Evolutionary conservation across 1,140 invertebrate species (phyloP), one percentile per base, ranked within the genome.

Genomic region (Aphidius ervi): DNA sequence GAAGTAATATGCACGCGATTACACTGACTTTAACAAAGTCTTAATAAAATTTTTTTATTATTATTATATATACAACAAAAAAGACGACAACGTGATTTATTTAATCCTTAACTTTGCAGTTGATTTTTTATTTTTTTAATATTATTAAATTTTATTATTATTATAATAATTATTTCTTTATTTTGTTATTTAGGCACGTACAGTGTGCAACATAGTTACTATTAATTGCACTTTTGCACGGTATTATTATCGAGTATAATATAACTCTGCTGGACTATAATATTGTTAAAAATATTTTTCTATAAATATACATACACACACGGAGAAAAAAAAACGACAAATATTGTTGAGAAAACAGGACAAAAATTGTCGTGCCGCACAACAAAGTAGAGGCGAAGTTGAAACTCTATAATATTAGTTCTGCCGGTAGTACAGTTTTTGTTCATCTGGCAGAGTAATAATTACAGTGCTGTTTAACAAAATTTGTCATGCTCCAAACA

Each of bases 121-220:
- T 49, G 56, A 59, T 63, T 70, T 71, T 73, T 70, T 48, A n/a
- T 55, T 43, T 16, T 31, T 31, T 31, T 31, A 59, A 69, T 67
- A 69, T 73, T 71, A 72, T 70, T 54, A 54, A 16, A 16, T 16
- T 39, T 20, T 40, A 31, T 3, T 31, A 3, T 31, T 31, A 31
- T 31, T 31, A 31, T 31, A 31, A 67, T 16, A 16, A 16, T 16
- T 16, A 16, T 16, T 16, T 16, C 64, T 42, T 61, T 76, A 74
- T 75, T 76, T 73, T 71, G 74, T 68, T 56, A 67, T 68, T 61
- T 56, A 69, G 67, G 69, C 74, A 76, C 74, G 74, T 76, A 72
- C 71, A 52, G 55, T 59, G 62, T 31, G 45, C 49, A 50, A 48
- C 42, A 54, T 50, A 59, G 39, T 42, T 16, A n/a, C 42, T 41